phyloP scores from a whole-genome alignment of 2,113 vertebrate species.

The Aptenodytes patagonicus region DNA sequence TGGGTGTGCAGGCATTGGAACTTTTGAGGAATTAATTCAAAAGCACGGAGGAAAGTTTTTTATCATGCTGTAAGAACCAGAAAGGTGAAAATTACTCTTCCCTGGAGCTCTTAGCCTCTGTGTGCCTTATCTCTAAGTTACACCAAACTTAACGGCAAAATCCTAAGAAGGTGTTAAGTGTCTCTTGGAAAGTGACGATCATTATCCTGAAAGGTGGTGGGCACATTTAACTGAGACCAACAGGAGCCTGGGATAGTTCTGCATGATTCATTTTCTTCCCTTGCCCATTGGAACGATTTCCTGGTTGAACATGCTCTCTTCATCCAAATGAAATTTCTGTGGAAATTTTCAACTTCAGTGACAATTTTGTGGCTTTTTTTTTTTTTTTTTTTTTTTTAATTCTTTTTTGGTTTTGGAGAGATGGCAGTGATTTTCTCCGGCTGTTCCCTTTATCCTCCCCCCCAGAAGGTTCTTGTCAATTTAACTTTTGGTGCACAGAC shows the following conservation, averaged over 20 bases:
- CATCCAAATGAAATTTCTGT: not conserved
- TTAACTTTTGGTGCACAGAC: not conserved
- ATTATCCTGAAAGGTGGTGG: not conserved
- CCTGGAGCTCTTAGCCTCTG: constrained; percentile 11
- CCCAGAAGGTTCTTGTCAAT: not conserved
- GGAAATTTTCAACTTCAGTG: not conserved
- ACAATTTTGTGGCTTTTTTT: not conserved
- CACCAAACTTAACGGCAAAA: constrained; percentile 13
- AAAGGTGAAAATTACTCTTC: constrained; percentile 65
- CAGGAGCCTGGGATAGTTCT: not conserved
- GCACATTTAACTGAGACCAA: not conserved
- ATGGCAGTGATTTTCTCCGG: not conserved
- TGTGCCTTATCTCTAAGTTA: constrained; percentile 23
- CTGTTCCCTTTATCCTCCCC: not conserved
- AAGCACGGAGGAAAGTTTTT: constrained; percentile 70
- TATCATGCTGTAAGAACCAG: constrained; percentile 68
- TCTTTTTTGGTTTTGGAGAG: not conserved
- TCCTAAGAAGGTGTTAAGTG: not conserved
- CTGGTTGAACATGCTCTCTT: not conserved
- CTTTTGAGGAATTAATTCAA: constrained; percentile 82
- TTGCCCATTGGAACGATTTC: not conserved
- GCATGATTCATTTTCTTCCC: not conserved
- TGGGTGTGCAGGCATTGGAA: constrained; percentile 80
- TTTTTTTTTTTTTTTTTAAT: not conserved
- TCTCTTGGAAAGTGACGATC: not conserved